phyloP scores from a whole-genome alignment of 2,888 invertebrate genomes.

The Drosophila anceps region DNA sequence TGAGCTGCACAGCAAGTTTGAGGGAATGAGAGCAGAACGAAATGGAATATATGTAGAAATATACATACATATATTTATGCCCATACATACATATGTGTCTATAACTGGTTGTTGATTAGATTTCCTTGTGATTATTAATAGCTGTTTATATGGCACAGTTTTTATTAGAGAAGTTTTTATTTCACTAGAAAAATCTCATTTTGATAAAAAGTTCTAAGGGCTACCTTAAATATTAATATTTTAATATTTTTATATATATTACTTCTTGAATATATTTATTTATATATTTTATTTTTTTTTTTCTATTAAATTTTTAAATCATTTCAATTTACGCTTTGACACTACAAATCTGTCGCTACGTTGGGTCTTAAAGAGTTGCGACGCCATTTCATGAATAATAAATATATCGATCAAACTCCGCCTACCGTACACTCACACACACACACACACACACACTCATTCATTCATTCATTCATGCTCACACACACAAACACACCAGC shows the following conservation, averaged over 20 bases:
- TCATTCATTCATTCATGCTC: conserved; percentile 20
- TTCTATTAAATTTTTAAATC: not conserved
- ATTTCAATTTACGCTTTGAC: not conserved
- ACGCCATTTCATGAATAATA: conserved; percentile 71
- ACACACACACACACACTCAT: conserved; percentile 13
- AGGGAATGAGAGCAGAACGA: not conserved
- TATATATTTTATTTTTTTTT: not conserved
- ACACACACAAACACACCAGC: conserved; percentile 9
- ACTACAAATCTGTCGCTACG: conserved; percentile 7
- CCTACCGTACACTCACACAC: conserved; percentile 56
- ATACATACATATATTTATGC: not conserved
- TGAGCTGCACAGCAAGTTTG: conserved; percentile 32
- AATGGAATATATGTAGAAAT: conserved; percentile 1
- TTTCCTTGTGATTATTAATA: conserved; percentile 9
- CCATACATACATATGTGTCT: not conserved
- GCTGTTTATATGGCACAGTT: not conserved
- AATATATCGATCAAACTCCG: conserved; percentile 84
- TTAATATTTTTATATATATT: not conserved
- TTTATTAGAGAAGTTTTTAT: not conserved
- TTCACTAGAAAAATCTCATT: not conserved
- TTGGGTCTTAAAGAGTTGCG: conserved; percentile 61
- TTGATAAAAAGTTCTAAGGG: no score
- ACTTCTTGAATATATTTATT: not conserved
- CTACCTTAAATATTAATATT: not conserved
- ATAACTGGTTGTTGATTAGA: conserved; percentile 16